Evolutionary conservation across 2,113 vertebrate species (phyloP).

Genomic region (Solenodon paradoxus): DNA sequence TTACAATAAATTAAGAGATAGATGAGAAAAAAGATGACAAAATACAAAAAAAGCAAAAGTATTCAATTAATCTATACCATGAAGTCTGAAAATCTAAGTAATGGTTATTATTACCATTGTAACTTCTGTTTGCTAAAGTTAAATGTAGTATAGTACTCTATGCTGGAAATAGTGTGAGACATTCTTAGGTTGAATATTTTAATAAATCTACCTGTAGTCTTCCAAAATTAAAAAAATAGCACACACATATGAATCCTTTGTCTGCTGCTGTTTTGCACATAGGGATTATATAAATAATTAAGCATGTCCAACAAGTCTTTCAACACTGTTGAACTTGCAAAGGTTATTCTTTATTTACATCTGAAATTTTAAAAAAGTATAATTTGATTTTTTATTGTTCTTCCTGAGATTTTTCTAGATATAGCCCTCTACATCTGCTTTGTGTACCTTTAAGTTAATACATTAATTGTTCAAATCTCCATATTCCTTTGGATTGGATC

Average conservation of each 20-base stretch:
- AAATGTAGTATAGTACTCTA: neutral
- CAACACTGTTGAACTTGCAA: neutral
- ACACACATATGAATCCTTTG: neutral
- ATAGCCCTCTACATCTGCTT: neutral
- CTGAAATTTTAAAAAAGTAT: neutral
- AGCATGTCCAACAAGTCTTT: neutral
- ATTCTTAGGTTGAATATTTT: neutral
- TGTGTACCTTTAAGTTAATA: neutral
- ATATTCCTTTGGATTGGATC: neutral
- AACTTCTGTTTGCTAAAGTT: neutral
- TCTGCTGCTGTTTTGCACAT: too few relatives aligned
- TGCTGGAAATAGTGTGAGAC: neutral
- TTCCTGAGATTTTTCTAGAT: neutral
- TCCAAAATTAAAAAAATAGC: neutral
- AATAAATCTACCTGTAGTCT: neutral
- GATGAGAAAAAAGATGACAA: neutral
- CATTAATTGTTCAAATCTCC: neutral
- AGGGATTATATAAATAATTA: neutral
- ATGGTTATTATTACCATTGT: neutral
- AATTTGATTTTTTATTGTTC: neutral
- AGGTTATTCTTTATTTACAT: neutral
- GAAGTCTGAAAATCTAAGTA: neutral
- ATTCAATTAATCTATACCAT: neutral
- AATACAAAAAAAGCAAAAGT: neutral
- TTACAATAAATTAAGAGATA: neutral